Percentiles rank a stretch among this genome's conserved stretches.
Conservation (phyloP, 2,797 vertebrate genomes). For the Clarias pachynema region DNA sequence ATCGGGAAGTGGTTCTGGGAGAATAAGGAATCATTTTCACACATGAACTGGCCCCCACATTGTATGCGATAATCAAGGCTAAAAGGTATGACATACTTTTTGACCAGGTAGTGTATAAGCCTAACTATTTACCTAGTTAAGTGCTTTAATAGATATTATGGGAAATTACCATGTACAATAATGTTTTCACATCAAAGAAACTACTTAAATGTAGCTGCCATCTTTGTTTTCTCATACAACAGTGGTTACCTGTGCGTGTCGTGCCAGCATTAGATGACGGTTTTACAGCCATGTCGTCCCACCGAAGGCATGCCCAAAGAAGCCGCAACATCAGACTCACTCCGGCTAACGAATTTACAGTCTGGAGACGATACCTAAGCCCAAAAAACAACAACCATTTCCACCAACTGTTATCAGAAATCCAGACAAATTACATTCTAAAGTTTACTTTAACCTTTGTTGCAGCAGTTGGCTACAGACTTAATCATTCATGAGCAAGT, state of each 20-base stretch:
- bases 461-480: neutral
- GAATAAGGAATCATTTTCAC: too few species aligned
- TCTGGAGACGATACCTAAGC: constrained; percentile 92
- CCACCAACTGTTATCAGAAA: neutral
- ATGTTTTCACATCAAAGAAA: neutral
- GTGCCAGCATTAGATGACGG: constrained; percentile 90
- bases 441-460: neutral
- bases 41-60: too few species aligned
- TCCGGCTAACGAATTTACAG: constrained; percentile 90
- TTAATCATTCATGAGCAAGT: neutral
- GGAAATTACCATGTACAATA: neutral
- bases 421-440: neutral
- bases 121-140: neutral
- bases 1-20: too few species aligned
- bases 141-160: neutral
- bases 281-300: constrained; percentile 98
- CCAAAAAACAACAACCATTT: neutral
- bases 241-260: constrained; percentile 87
- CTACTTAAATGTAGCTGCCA: neutral
- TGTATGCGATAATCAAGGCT: too few species aligned
- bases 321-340: constrained; percentile 95
- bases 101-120: neutral
- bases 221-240: neutral
- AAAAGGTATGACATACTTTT: too few species aligned
- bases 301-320: constrained; percentile 92